Conservation (phyloP, 2,797 vertebrate genomes). For the Rhynchonycteris naso region DNA sequence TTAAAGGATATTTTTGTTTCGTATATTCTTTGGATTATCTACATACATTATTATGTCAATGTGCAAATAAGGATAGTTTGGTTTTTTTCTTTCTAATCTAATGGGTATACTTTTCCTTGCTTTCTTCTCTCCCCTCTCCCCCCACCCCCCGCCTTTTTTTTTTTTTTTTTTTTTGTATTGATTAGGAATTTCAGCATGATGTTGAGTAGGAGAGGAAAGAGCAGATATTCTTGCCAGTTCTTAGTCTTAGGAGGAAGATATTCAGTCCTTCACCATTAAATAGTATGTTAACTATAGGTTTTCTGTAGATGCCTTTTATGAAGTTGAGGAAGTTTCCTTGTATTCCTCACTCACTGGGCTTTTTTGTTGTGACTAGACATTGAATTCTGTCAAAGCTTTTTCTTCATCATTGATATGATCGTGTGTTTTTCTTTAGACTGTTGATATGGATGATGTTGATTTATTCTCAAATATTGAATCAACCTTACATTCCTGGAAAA, state of each 20-base stretch:
- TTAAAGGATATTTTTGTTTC: neutral
- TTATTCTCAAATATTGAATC: neutral
- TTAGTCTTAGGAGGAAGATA: neutral
- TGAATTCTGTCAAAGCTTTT: conserved; percentile 8
- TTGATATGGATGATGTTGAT: neutral
- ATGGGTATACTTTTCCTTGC: neutral
- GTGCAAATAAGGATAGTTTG: neutral
- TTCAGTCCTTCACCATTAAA: neutral
- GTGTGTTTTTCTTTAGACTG: neutral
- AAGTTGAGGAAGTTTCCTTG: neutral
- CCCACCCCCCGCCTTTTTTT: too few species aligned
- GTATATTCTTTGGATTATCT: neutral
- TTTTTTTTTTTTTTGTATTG: too few species aligned
- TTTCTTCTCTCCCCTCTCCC: neutral
- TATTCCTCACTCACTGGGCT: neutral
- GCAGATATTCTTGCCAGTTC: neutral
- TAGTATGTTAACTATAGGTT: neutral
- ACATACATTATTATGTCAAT: neutral
- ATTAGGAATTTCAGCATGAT: neutral
- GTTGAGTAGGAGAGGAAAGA: neutral
- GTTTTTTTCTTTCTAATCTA: neutral
- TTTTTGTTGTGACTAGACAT: neutral
- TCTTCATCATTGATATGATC: neutral
- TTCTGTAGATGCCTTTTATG: neutral
- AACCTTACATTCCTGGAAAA: neutral